phyloP scores from a whole-genome alignment of 2,888 invertebrate species.

The Acheta domesticus region DNA sequence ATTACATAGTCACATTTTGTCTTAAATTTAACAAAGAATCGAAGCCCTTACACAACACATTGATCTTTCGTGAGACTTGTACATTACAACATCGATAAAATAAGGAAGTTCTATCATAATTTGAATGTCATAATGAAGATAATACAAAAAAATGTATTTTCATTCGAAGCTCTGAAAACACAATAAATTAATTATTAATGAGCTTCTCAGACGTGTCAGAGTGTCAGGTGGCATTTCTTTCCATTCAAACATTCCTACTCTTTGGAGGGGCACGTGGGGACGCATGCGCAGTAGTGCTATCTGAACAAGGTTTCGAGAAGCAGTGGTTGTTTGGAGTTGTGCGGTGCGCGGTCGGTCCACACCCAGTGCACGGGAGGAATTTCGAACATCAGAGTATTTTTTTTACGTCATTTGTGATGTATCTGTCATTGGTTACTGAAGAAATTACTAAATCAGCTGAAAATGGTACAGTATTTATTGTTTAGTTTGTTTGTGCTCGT shows the following conservation, averaged over 20 bases:
- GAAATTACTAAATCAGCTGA: constrained; percentile 24
- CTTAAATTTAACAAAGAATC: too few species aligned
- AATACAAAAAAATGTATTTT: too few species aligned
- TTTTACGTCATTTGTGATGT: constrained; percentile 26
- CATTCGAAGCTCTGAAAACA: too few species aligned
- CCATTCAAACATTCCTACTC: background rate
- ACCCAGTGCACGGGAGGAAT: constrained; percentile 11
- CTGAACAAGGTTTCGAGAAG: constrained; percentile 25
- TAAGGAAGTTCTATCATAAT: too few species aligned
- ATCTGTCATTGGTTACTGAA: constrained; percentile 25
- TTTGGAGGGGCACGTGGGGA: constrained; percentile 24
- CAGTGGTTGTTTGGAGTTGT: constrained; percentile 34
- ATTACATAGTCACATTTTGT: too few species aligned
- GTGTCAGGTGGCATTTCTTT: constrained; percentile 24
- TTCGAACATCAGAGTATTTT: constrained; percentile 19
- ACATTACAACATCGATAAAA: too few species aligned
- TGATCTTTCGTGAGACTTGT: too few species aligned
- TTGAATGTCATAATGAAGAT: too few species aligned
- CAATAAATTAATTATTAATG: too few species aligned
- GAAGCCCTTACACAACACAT: too few species aligned
- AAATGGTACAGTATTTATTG: constrained; percentile 20
- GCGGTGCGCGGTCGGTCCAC: constrained; percentile 26
- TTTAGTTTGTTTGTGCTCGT: background rate
- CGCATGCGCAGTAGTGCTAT: constrained; percentile 27
- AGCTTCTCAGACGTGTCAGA: too few species aligned